Evolutionary conservation across 1,140 invertebrate genomes (phyloP), one percentile per base, ranked within the genome.

Genomic region (Hestina assimilis): DNA sequence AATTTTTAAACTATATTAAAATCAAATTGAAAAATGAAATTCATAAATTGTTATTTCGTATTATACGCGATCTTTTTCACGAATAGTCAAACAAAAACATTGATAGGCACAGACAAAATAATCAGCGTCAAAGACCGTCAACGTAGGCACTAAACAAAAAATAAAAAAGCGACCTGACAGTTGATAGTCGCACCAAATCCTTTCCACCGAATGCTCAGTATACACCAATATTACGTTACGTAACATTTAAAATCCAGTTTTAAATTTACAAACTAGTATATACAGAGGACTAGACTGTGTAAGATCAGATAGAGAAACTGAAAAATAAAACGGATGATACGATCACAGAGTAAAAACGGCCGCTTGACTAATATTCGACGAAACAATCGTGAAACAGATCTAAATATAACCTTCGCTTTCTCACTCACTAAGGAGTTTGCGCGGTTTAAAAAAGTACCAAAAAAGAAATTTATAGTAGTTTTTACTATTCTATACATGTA

Each of bases 171-270:
- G 31, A 72, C 67, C 70, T 73, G 70, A 61, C 40, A 70, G 43
- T 53, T 56, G 52, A 45, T 59, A 67, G 28, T 70, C 71, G 56
- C 43, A 61, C 71, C 71, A 73, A 24, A 42, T 59, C 35, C 68
- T 63, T 47, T 63, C 64, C 23, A 67, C 48, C 4, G 71, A 68
- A 33, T 57, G 65, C 41, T 71, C 63, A 35, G 58, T 50, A 48
- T 68, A 71, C 24, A 73, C 65, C 23, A 73, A 38, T 31, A 41
- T 33, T 12, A 53, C 51, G 14, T 65, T 70, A 41, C 61, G 68
- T 65, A 68, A 66, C 71, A 73, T 73, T 57, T 62, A 42, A 57
- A 64, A n/a, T n/a, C 40, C 42, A 7, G 41, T 48, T 47, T 53
- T 59, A 53, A 59, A 59, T 17, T 43, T 43, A 40, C 17, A 26